A percentile compares a stretch with the other conserved stretches of the same genome.
phyloP scores from a whole-genome alignment of 23 tunicate species.

The Aplidium turbinatum region DNA sequence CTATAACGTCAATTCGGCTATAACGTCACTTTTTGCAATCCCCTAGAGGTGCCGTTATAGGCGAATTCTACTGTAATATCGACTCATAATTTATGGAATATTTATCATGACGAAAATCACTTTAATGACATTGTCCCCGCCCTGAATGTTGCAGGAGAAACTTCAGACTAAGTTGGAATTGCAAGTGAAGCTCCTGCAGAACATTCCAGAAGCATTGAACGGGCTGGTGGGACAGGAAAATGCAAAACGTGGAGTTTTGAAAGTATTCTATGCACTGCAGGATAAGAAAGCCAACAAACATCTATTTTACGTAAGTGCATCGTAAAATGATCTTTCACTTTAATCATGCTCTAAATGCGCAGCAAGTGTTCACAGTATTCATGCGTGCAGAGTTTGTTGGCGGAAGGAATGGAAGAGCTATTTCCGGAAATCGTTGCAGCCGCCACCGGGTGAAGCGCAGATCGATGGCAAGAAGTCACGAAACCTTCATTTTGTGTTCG shows the following conservation, averaged over 20 bases:
- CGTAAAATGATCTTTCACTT: no score
- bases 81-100: no score
- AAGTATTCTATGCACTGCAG: conserved; percentile 75
- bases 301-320: conserved; percentile 71
- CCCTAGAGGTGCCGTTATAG: no score
- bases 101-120: no score
- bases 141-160: conserved; percentile 48
- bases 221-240: conserved; percentile 84
- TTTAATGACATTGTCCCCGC: no score
- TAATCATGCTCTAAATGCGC: no score
- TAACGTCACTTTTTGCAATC: no score
- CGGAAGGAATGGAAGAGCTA: conserved; percentile 72
- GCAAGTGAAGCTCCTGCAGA: conserved; percentile 63
- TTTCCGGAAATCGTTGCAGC: conserved; percentile 61
- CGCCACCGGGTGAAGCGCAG: neutral
- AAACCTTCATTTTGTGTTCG: conserved; percentile 4
- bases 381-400: conserved; percentile 48
- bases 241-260: conserved; percentile 61
- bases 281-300: conserved; percentile 83
- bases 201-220: conserved; percentile 81
- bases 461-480: neutral
- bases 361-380: neutral
- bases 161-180: conserved; percentile 70
- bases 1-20: no score
- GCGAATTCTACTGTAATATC: no score